Percentiles rank a stretch among this genome's conserved stretches.
Conservation (phyloP, 2,113 vertebrate genomes). For the Epinephelus moara region DNA sequence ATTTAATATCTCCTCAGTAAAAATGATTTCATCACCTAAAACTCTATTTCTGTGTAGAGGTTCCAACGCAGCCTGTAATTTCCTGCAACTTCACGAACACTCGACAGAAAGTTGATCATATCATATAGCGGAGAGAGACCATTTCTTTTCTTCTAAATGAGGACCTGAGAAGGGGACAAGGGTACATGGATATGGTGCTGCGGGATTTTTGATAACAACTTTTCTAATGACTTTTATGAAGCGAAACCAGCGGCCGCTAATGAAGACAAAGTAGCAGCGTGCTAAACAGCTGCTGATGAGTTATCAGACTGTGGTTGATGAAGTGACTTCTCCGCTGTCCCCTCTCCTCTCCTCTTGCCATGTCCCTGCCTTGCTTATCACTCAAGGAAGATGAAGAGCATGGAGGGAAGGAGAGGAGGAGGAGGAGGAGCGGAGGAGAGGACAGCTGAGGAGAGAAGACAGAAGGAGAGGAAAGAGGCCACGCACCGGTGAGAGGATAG, state of each 20-base stretch:
- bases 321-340: conserved; percentile 56
- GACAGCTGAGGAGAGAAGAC: conserved; percentile 15
- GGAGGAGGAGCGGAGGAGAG: neutral
- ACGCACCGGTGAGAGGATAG: conserved; percentile 23
- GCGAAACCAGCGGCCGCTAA: conserved; percentile 65
- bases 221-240: conserved; percentile 70
- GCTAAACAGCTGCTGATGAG: conserved; percentile 79
- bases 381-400: conserved; percentile 54
- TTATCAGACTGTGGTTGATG: conserved; percentile 76
- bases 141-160: conserved; percentile 35
- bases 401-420: neutral
- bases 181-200: conserved; percentile 8
- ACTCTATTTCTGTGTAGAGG: conserved; percentile 10
- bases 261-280: conserved; percentile 76
- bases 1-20: conserved; percentile 41
- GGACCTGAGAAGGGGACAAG: conserved; percentile 14
- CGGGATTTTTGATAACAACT: conserved; percentile 58
- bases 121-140: conserved; percentile 6
- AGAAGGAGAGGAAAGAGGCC: conserved; percentile 8
- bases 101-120: conserved; percentile 38
- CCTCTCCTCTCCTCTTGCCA: conserved; percentile 22
- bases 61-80: conserved; percentile 32
- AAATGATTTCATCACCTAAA: conserved; percentile 32
- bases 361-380: conserved; percentile 39
- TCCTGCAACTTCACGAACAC: conserved; percentile 44